phyloP scores from a whole-genome alignment of 2,797 vertebrate genomes.

The Schizothorax lantsangensis region DNA sequence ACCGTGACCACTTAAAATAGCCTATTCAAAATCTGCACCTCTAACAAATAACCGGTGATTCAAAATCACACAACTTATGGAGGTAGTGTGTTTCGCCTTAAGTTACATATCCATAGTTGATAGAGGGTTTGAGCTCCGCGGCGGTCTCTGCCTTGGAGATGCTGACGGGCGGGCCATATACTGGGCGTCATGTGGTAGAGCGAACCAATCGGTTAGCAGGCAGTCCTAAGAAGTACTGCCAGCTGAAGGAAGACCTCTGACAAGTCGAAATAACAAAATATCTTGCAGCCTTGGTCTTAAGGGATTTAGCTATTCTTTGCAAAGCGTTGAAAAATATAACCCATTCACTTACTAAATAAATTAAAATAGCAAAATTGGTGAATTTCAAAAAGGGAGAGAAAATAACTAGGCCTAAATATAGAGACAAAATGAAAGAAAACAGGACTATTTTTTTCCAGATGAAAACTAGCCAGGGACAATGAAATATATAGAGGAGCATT shows the following conservation, averaged over 20 bases:
- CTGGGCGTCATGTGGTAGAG: slow-evolving; percentile 79
- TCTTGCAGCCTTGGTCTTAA: background rate
- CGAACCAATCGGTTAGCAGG: slow-evolving; percentile 72
- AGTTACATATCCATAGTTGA: slow-evolving; percentile 56
- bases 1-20: background rate
- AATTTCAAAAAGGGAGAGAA: background rate
- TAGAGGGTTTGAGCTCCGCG: slow-evolving; percentile 50
- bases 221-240: slow-evolving; percentile 2
- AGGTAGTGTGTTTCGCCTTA: slow-evolving; percentile 49
- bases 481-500: background rate
- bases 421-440: background rate
- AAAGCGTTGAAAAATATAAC: background rate
- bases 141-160: slow-evolving; percentile 72
- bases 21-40: background rate
- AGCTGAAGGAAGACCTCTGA: slow-evolving; percentile 37
- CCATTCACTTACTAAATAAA: background rate
- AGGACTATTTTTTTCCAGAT: background rate
- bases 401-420: background rate
- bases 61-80: slow-evolving; percentile 10
- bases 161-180: slow-evolving; percentile 81
- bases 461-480: background rate
- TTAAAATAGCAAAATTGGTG: background rate
- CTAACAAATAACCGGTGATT: slow-evolving; percentile 16
- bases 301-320: background rate
- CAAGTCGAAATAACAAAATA: slow-evolving; percentile 26